Evolutionary conservation across 2,113 vertebrate genomes (phyloP).

Genomic region (Phasianus colchicus): DNA sequence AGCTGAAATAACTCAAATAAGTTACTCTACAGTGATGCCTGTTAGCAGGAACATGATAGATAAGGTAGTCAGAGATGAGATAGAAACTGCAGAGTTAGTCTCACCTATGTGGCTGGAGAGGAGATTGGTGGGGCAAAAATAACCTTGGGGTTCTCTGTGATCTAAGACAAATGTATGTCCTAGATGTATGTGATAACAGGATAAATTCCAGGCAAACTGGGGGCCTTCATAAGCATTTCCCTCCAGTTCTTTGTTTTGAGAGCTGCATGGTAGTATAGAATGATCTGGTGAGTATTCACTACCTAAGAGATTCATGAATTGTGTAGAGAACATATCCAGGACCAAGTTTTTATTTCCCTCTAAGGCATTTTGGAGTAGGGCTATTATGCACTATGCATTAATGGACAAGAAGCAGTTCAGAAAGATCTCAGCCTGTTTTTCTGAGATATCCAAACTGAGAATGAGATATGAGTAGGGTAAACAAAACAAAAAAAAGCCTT

Average conservation of each 20-base stretch:
- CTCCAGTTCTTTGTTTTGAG: background rate
- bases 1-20: background rate
- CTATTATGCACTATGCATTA: background rate
- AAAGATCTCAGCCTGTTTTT: background rate
- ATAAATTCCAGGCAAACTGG: background rate
- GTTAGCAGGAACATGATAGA: background rate
- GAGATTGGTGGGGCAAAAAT: background rate
- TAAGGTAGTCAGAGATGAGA: background rate
- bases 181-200: background rate
- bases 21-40: background rate
- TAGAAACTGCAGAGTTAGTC: background rate
- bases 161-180: background rate
- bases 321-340: background rate
- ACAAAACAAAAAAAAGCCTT: background rate
- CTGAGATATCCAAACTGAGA: background rate
- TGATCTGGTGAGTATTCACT: background rate
- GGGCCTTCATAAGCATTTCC: background rate
- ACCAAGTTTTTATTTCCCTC: background rate
- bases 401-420: background rate
- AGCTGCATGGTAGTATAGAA: fast-evolving
- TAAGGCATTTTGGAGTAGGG: background rate
- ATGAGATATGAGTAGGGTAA: background rate
- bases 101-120: background rate
- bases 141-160: fast-evolving
- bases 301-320: background rate